Conservation (phyloP, 2,888 invertebrate genomes). For the Tetranychus piercei region DNA sequence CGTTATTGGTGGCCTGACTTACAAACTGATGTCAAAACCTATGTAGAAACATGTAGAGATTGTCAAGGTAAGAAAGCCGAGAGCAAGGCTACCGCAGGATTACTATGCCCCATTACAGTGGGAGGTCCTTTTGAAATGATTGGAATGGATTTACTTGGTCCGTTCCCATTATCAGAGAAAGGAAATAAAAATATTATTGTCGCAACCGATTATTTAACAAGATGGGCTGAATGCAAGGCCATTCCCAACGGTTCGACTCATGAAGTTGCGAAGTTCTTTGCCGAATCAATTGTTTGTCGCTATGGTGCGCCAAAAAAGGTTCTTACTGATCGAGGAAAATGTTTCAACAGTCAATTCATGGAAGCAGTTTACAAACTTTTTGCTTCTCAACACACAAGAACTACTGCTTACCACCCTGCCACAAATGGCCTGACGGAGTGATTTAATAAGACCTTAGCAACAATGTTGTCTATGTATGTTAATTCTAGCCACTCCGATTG, state of each 20-base stretch:
- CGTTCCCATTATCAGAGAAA: constrained; percentile 18
- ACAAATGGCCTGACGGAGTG: constrained; percentile 26
- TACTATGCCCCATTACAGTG: not conserved
- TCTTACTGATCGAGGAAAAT: not conserved
- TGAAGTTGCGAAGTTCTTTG: constrained; percentile 21
- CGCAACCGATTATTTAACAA: constrained; percentile 23
- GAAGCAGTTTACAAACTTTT: constrained; percentile 7
- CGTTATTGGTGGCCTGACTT: constrained; percentile 1
- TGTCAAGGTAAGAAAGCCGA: not conserved
- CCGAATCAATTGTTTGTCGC: constrained; percentile 23
- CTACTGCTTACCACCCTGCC: constrained; percentile 24
- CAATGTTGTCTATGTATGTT: constrained; percentile 25
- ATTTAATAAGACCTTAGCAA: constrained; percentile 25
- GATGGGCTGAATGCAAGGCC: constrained; percentile 23
- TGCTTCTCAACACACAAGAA: constrained; percentile 19
- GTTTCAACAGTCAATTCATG: not conserved
- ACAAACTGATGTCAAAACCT: not conserved
- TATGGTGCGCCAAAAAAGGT: constrained; percentile 20
- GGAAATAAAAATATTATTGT: constrained; percentile 24
- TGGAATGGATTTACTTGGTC: constrained; percentile 24
- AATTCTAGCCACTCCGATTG: constrained; percentile 23
- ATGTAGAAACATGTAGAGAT: not conserved
- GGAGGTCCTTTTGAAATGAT: constrained; percentile 17
- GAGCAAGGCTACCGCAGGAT: not conserved
- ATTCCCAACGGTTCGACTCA: constrained; percentile 22